A percentile compares a stretch with the other conserved stretches of the same genome.
phyloP scores from a whole-genome alignment of 1,140 invertebrate species.

The Scaptodrosophila lebanonensis region DNA sequence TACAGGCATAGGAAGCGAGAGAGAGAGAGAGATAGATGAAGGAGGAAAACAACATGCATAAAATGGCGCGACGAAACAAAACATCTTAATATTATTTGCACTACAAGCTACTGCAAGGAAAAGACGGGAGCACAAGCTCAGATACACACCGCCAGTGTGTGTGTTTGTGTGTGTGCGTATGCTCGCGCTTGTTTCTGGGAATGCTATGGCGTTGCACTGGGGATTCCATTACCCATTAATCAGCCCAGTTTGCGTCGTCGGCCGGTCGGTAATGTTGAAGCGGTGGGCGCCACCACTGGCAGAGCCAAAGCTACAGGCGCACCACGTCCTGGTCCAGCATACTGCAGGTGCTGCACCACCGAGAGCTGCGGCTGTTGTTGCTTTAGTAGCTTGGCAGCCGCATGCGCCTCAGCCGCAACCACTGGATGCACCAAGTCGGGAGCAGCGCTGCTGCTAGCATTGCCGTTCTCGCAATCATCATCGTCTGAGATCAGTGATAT shows the following conservation, averaged over 20 bases:
- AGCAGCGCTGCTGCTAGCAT: conserved; percentile 5
- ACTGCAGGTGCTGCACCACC: conserved; percentile 59
- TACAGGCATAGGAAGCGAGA: no score
- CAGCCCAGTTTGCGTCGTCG: conserved; percentile 41
- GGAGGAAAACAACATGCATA: neutral
- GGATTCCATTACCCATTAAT: conserved; percentile 18
- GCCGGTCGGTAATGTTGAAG: conserved; percentile 17
- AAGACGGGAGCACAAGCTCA: conserved; percentile 7
- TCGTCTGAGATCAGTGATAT: conserved; percentile 76
- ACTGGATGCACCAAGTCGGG: conserved; percentile 42
- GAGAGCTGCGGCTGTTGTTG: conserved; percentile 63
- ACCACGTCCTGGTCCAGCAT: conserved; percentile 27
- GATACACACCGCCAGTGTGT: no score
- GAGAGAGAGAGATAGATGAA: neutral
- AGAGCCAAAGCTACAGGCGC: conserved; percentile 41
- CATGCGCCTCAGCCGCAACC: conserved; percentile 48
- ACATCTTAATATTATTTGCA: conserved; percentile 19
- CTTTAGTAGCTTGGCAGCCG: conserved; percentile 54
- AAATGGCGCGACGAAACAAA: neutral
- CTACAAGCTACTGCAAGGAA: conserved; percentile 10
- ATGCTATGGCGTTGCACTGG: conserved; percentile 21
- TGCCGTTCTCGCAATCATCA: conserved; percentile 58
- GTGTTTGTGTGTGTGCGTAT: neutral
- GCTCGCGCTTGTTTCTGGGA: conserved; percentile 2
- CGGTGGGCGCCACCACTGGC: conserved; percentile 39